Evolutionary conservation across 2,888 invertebrate species (phyloP).

Genomic region (Diabrotica balteata): DNA sequence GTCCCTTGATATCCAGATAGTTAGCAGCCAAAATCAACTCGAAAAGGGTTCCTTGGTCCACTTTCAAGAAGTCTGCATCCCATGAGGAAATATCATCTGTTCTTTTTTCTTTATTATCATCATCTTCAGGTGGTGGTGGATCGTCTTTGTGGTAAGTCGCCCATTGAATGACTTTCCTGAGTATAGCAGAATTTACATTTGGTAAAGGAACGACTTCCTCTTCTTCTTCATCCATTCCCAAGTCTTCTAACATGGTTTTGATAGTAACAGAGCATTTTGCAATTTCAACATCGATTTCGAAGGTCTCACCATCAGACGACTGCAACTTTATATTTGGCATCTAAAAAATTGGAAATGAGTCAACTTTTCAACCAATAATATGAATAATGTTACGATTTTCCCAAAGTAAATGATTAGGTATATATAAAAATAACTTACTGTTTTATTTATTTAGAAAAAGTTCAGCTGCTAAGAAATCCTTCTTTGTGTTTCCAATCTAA

Average conservation of each 20-base stretch:
- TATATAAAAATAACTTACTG: no score
- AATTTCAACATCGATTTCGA: constrained; percentile 95
- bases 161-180: constrained; percentile 94
- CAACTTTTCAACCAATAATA: background rate
- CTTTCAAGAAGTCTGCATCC: constrained; percentile 99
- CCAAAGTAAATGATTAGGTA: no score
- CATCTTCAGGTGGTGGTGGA: constrained; percentile 94
- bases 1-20: constrained; percentile 93
- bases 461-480: no score
- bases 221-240: constrained; percentile 90
- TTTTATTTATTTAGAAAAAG: no score
- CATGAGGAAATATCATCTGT: constrained; percentile 99
- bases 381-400: no score
- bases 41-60: constrained; percentile 95
- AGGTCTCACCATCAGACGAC: constrained; percentile 94
- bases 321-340: constrained; percentile 96
- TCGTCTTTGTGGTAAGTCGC: constrained; percentile 95
- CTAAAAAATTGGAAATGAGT: constrained; percentile 55
- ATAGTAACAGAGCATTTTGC: constrained; percentile 98
- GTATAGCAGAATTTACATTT: constrained; percentile 95
- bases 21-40: constrained; percentile 97
- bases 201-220: constrained; percentile 96
- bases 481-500: no score
- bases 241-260: constrained; percentile 96
- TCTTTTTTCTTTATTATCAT: constrained; percentile 97